These are phyloP conservation scores for Rhagoletis zephyria DNA, from an alignment of 1,140 invertebrate genomes.

Conservation along the genomic window DNA sequence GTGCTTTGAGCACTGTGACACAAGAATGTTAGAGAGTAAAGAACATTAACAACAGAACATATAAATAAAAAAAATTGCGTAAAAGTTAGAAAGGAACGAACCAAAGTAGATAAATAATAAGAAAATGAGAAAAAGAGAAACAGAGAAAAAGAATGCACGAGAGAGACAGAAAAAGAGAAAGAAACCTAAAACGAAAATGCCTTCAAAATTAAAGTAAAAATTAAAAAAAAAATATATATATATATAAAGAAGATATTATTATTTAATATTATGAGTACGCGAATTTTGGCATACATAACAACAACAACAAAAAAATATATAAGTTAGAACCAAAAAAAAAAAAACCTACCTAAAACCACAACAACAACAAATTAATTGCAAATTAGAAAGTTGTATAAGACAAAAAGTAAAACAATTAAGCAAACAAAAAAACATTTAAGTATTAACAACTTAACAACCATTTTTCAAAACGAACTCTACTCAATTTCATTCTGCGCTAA, in stretches of 20 bases:
- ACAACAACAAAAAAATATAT: background rate
- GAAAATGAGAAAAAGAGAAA: background rate
- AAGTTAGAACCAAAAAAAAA: background rate
- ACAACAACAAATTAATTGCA: background rate
- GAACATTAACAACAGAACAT: background rate
- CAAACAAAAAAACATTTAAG: background rate
- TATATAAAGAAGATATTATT: background rate
- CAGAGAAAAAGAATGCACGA: background rate
- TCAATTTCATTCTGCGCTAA: conserved; percentile 4
- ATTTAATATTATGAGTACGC: conserved; percentile 37
- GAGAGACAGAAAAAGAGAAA: conserved; percentile 22
- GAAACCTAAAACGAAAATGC: conserved; percentile 49
- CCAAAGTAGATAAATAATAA: background rate
- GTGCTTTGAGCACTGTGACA: background rate
- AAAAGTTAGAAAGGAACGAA: background rate
- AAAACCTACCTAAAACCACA: background rate
- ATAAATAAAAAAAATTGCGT: background rate
- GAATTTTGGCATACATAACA: conserved; percentile 36
- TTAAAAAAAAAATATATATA: background rate
- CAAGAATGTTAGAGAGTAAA: background rate
- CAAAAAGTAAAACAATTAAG: background rate
- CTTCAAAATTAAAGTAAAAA: conserved; percentile 46
- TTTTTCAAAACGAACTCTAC: background rate
- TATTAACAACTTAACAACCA: no score
- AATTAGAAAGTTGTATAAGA: background rate